phyloP scores from a whole-genome alignment of 2,797 vertebrate genomes.

The Holocentrus rufus region DNA sequence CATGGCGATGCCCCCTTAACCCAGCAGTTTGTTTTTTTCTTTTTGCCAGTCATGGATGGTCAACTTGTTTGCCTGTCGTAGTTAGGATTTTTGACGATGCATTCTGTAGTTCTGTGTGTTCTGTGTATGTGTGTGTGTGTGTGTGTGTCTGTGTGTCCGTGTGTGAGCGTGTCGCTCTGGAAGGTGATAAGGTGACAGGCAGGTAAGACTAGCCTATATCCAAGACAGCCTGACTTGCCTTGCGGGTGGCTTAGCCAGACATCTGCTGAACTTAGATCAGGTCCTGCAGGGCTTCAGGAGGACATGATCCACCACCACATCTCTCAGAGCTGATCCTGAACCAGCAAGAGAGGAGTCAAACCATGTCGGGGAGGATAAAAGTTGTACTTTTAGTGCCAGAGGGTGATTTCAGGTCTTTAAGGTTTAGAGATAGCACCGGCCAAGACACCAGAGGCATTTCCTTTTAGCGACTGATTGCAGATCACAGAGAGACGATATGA shows the following conservation, averaged over 20 bases:
- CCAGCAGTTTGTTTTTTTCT: slow-evolving; percentile 13
- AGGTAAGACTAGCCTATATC: slow-evolving; percentile 52
- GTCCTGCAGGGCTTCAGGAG: slow-evolving; percentile 19
- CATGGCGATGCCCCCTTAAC: slow-evolving; percentile 50
- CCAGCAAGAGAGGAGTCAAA: background rate
- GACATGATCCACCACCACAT: slow-evolving; percentile 16
- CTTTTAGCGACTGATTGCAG: too few relatives aligned
- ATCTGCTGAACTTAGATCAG: slow-evolving; percentile 54
- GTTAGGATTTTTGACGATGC: too few relatives aligned
- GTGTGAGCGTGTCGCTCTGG: slow-evolving; percentile 23
- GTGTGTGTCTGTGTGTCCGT: slow-evolving; percentile 15
- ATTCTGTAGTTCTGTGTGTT: slow-evolving; percentile 29
- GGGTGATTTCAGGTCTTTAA: background rate
- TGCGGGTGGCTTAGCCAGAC: slow-evolving; percentile 53
- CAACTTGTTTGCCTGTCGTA: slow-evolving; percentile 49
- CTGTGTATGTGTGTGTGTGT: slow-evolving; percentile 35
- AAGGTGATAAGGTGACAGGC: slow-evolving; percentile 67
- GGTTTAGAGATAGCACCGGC: background rate
- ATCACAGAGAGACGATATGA: too few relatives aligned
- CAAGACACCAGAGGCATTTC: too few relatives aligned
- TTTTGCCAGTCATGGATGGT: slow-evolving; percentile 31
- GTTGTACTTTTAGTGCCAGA: background rate
- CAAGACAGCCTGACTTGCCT: slow-evolving; percentile 48
- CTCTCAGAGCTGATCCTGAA: slow-evolving; percentile 24
- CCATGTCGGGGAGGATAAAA: background rate